Evolutionary conservation across 2,113 vertebrate genomes (phyloP), one percentile per base, ranked within the genome.

Genomic region (Pelobates fuscus): DNA sequence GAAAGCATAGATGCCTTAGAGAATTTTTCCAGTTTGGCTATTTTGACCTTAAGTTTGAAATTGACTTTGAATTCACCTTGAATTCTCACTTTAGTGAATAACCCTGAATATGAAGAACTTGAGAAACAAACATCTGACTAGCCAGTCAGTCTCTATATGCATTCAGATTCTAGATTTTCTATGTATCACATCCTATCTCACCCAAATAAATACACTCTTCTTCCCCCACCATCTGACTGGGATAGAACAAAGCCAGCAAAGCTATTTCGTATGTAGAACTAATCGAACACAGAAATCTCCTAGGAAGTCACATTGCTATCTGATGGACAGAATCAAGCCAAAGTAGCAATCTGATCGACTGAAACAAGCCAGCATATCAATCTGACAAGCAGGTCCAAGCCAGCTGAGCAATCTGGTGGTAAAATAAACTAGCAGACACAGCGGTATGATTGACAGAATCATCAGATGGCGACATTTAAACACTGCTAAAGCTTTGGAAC

Each of bases 271-370:
- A 41, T 57, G 32, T 66, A 27, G 30, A 27, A 57, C 61, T 73
- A 65, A 65, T 66, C 63, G 30, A 57, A 66, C 25, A 57, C 29
- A 41, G 61, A 52, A 58, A 74, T 58, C 61, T 74, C 23, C 61
- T 41, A 57, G 55, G 52, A 66, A 41, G 52, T 27, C 25, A 63
- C 63, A 65, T 24, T 3, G 59, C 46, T 73, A 25, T 66, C 25
- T 68, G 71, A 43, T 37, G 62, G 41, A 60, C 29, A 66, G 26
- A 14, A 30, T 37, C 25, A 68, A 68, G 65, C 64, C 73, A 77
- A 76, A 59, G 32, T 65, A 59, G 26, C 73, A 49, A 30, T 43
- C 73, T 77, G 64, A 77, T 67, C 8, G 57, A 66, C 41, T 59
- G 65, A 52, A 61, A 61, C 26, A 59, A 68, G 65, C 55, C 55